Evolutionary conservation across 2,113 vertebrate genomes (phyloP).

Genomic region (Bostrychus sinensis): DNA sequence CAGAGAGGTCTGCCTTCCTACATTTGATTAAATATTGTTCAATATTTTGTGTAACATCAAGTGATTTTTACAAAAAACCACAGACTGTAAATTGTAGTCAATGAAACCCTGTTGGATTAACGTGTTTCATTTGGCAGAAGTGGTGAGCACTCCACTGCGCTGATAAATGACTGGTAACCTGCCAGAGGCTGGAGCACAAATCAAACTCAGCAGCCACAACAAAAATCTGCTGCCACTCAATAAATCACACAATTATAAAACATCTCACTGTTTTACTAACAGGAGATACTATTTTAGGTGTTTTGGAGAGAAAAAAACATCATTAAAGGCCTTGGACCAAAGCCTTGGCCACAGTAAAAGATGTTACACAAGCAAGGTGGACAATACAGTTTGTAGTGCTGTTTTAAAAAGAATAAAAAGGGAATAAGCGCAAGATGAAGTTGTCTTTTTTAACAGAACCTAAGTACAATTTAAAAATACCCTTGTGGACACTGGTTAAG

Average conservation of each 20-base stretch:
- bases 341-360: background rate
- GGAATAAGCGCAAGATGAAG: background rate
- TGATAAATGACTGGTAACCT: background rate
- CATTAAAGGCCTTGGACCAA: background rate
- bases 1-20: constrained; percentile 8
- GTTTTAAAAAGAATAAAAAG: too few species aligned
- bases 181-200: constrained; percentile 6
- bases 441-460: background rate
- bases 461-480: too few species aligned
- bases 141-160: background rate
- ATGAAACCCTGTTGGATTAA: background rate
- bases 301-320: background rate
- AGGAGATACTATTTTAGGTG: background rate
- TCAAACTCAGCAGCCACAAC: constrained; percentile 3
- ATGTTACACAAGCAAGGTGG: background rate
- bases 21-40: constrained; percentile 9
- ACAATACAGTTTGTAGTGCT: background rate
- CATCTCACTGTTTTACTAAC: background rate
- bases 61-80: background rate
- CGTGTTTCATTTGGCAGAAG: background rate
- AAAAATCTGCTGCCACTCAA: background rate
- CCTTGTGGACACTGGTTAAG: background rate
- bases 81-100: background rate
- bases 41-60: background rate
- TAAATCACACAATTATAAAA: constrained; percentile 10